Conservation (phyloP, 2,888 invertebrate genomes). For the Halocaridina rubra region DNA sequence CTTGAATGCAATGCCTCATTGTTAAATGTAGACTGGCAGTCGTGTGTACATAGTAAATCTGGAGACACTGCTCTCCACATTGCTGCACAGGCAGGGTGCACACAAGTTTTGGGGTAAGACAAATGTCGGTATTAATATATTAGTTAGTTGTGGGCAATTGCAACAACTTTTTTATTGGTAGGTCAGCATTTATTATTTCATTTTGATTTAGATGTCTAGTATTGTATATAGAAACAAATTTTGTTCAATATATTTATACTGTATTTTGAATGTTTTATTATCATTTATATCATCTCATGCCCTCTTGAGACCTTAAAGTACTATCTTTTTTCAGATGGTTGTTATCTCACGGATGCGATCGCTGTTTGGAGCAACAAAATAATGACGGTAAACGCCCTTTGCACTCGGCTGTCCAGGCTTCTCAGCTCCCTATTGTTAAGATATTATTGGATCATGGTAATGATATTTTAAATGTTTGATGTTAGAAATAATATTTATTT, state of each 20-base stretch:
- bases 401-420: constrained; percentile 76
- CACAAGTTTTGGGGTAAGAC: constrained; percentile 21
- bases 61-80: constrained; percentile 30
- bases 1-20: not conserved
- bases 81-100: constrained; percentile 18
- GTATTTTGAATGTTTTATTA: no score
- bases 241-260: no score
- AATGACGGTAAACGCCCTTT: constrained; percentile 74
- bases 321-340: constrained; percentile 51
- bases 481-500: no score
- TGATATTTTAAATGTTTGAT: no score
- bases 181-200: no score
- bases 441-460: constrained; percentile 70
- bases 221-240: no score
- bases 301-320: no score
- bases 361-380: constrained; percentile 68
- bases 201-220: no score
- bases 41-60: constrained; percentile 24
- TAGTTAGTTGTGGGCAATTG: not conserved
- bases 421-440: constrained; percentile 69
- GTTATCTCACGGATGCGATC: constrained; percentile 31
- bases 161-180: no score
- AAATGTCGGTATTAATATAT: not conserved
- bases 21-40: constrained; percentile 6
- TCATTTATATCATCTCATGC: no score